These are phyloP conservation scores for Mesoclemmys tuberculata DNA, from an alignment of 2,113 vertebrate genomes.

Conservation along the genomic window DNA sequence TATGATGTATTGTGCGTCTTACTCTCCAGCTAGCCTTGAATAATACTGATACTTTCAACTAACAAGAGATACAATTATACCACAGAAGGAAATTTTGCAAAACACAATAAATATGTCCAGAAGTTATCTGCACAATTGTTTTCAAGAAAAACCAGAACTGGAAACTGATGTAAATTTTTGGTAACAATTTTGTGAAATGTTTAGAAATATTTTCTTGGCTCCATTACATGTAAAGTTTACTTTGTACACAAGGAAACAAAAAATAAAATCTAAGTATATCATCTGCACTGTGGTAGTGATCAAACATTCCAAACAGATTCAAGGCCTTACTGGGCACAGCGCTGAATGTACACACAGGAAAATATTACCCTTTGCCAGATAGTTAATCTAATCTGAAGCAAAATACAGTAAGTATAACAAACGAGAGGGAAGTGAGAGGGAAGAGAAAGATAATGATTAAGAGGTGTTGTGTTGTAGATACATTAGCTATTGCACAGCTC, in stretches of 20 bases:
- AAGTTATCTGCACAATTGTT: not conserved
- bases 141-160: not conserved
- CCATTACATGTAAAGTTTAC: not conserved
- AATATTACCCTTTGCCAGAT: not conserved
- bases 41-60: not conserved
- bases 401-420: not conserved
- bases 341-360: not conserved
- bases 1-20: not conserved
- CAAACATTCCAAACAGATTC: not conserved
- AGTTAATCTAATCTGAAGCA: not conserved
- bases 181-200: not conserved
- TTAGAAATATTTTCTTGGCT: not conserved
- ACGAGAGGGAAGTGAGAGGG: not conserved
- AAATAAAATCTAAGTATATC: not conserved
- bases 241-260: not conserved
- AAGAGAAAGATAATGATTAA: not conserved
- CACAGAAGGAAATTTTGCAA: not conserved
- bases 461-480: not conserved
- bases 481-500: not conserved
- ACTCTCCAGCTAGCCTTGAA: not conserved
- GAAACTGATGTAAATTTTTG: not conserved
- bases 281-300: not conserved
- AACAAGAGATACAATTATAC: not conserved
- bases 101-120: not conserved
- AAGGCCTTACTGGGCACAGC: not conserved